Evolutionary conservation across 2,113 vertebrate genomes (phyloP), one percentile per base, ranked within the genome.

Genomic region (Nothobranchius kuhntae): DNA sequence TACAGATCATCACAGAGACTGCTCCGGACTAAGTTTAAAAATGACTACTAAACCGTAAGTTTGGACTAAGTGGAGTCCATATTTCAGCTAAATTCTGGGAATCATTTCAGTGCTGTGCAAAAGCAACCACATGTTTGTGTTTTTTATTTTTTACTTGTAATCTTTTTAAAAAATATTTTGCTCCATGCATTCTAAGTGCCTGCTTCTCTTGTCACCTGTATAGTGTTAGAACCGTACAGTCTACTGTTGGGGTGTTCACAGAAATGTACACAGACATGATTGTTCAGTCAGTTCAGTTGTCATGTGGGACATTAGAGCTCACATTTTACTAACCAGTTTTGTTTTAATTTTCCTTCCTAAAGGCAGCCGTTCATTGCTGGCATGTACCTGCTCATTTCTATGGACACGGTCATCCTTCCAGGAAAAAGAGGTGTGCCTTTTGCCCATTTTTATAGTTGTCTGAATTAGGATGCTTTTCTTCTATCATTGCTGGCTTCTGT

Each of bases 331-430:
- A 51, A 21, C 7, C 8, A 4, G 6, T 35, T 48, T 6, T 60
- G 13, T 2, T 11, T 55, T 4, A 53, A 40, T 52, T 12, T 85
- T 51, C 9, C 14, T 17, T 72, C n/a, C 71, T 5, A 3, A 81
- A 99, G 97, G 82, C 97, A 99, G 83, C 96, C 95, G 38, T 94
- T 96, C 90, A 95, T 96, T 87, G 98, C 98, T 66, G 98, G 98
- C 80, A 98, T 99, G 74, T 99, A 98, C 89, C 94, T 99, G 74
- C 93, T 98, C 86, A 96, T 98, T 95, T 95, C 97, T 65, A 86
- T 95, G 73, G 93, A 96, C 73, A 95, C 96, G 0, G 90, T 98
- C 35, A 97, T 99, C 86, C 94, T 92, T 53, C 93, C 97, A 55
- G 97, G 96, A 12, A 94, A 95, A 69, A 95, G 87, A 92, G 96